Evolutionary conservation across 2,888 invertebrate species (phyloP).

Genomic region (Chesias legatella): DNA sequence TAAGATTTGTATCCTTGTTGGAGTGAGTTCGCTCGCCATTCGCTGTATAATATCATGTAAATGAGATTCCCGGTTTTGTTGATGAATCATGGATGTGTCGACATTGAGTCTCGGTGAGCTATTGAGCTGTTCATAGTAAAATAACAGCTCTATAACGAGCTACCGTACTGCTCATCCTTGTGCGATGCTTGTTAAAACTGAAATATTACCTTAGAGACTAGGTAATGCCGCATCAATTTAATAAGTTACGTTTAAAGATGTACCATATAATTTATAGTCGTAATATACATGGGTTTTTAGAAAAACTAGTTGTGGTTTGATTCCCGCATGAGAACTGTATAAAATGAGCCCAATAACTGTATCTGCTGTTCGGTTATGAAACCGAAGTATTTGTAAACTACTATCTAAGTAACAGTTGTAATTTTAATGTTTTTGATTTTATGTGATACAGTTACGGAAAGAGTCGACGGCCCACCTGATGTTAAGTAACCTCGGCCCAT

Average conservation of each 20-base stretch:
- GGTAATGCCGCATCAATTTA: neutral
- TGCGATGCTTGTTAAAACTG: constrained; percentile 15
- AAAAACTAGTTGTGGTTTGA: too few species aligned
- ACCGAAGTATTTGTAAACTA: too few species aligned
- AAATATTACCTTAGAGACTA: constrained; percentile 8
- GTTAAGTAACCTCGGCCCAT: too few species aligned
- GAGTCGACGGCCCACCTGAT: too few species aligned
- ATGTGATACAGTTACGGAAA: too few species aligned
- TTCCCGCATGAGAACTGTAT: too few species aligned
- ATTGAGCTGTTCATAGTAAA: constrained; percentile 9
- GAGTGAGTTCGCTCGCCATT: constrained; percentile 31
- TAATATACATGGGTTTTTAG: too few species aligned
- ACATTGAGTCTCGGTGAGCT: constrained; percentile 25
- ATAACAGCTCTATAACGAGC: constrained; percentile 12
- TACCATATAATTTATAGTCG: too few species aligned
- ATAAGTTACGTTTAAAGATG: neutral
- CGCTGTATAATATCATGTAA: constrained; percentile 37
- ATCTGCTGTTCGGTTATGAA: too few species aligned
- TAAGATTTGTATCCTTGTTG: constrained; percentile 46
- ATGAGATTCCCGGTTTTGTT: constrained; percentile 35
- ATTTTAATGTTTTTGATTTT: too few species aligned
- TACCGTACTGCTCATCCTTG: constrained; percentile 7
- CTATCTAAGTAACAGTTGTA: too few species aligned
- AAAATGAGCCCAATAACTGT: too few species aligned
- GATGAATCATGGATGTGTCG: constrained; percentile 45